phyloP scores from a whole-genome alignment of 2,888 invertebrate genomes.

The Venusia cambrica region DNA sequence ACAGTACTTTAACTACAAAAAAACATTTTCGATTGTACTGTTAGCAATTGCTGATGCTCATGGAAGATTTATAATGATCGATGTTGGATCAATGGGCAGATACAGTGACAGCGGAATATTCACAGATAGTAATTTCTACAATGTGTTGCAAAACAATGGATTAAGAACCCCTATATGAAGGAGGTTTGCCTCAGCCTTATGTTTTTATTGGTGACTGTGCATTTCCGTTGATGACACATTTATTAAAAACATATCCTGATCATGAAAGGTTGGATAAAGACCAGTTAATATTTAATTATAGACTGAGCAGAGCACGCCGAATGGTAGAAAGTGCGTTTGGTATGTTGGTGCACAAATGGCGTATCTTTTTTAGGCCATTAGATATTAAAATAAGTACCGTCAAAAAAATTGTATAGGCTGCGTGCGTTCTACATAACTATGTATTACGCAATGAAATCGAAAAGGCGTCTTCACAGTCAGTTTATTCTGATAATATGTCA shows the following conservation, averaged over 20 bases:
- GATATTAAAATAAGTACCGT: slow-evolving; percentile 14
- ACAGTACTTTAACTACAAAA: too few relatives aligned
- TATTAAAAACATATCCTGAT: too few relatives aligned
- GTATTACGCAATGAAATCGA: too few relatives aligned
- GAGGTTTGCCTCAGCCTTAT: slow-evolving; percentile 1
- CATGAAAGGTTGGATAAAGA: too few relatives aligned
- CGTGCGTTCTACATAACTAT: slow-evolving; percentile 14
- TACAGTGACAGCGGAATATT: slow-evolving; percentile 26
- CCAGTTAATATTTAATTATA: slow-evolving; percentile 24
- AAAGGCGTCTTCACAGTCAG: too few relatives aligned
- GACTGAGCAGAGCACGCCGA: slow-evolving; percentile 20
- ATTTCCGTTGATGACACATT: too few relatives aligned
- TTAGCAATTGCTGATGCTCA: too few relatives aligned
- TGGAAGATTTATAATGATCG: too few relatives aligned
- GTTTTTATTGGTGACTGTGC: too few relatives aligned
- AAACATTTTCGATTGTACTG: too few relatives aligned
- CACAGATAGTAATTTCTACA: slow-evolving; percentile 8
- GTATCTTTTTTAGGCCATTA: slow-evolving; percentile 15
- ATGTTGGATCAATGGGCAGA: slow-evolving; percentile 25
- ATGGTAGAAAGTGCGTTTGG: slow-evolving; percentile 20
- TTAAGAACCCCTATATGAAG: slow-evolving; percentile 4
- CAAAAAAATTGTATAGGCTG: slow-evolving; percentile 18
- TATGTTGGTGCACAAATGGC: slow-evolving; percentile 14
- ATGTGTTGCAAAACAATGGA: slow-evolving; percentile 3
- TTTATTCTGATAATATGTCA: slow-evolving; percentile 13